phyloP scores from a whole-genome alignment of 2,113 vertebrate genomes.

The Bostrychus sinensis region DNA sequence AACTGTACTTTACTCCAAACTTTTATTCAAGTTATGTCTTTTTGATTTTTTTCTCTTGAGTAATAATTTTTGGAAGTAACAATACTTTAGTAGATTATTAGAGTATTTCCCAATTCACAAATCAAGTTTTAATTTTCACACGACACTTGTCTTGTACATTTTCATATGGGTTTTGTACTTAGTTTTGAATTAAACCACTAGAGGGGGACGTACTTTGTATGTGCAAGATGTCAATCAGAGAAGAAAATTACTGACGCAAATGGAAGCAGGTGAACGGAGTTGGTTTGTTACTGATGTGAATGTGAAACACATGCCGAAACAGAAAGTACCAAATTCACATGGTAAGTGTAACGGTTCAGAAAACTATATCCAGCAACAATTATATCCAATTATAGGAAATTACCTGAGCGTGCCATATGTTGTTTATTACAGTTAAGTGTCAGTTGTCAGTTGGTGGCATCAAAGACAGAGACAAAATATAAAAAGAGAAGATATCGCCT shows the following conservation, averaged over 20 bases:
- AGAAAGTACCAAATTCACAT: conserved; percentile 3
- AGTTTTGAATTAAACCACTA: conserved; percentile 51
- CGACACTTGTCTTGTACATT: neutral
- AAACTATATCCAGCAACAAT: neutral
- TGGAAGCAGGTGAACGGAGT: conserved; percentile 43
- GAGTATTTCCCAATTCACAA: too few species aligned
- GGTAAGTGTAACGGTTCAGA: conserved; percentile 37
- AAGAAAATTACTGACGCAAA: conserved; percentile 12
- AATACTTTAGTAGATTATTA: too few species aligned
- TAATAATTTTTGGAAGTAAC: too few species aligned
- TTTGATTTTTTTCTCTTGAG: too few species aligned
- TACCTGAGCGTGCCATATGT: neutral
- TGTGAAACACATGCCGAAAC: conserved; percentile 1
- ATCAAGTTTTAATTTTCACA: neutral
- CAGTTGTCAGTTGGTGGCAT: neutral
- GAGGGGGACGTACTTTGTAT: conserved; percentile 46
- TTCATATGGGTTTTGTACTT: neutral
- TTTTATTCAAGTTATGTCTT: too few species aligned
- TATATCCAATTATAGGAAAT: neutral
- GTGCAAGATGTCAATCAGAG: neutral
- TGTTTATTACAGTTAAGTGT: neutral
- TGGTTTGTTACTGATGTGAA: conserved; percentile 15
- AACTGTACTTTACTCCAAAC: too few species aligned
- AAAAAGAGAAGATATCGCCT: neutral
- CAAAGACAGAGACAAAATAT: neutral